These are phyloP conservation scores for Bettongia penicillata DNA, from an alignment of 2,113 vertebrate genomes.

Conservation along the genomic window DNA sequence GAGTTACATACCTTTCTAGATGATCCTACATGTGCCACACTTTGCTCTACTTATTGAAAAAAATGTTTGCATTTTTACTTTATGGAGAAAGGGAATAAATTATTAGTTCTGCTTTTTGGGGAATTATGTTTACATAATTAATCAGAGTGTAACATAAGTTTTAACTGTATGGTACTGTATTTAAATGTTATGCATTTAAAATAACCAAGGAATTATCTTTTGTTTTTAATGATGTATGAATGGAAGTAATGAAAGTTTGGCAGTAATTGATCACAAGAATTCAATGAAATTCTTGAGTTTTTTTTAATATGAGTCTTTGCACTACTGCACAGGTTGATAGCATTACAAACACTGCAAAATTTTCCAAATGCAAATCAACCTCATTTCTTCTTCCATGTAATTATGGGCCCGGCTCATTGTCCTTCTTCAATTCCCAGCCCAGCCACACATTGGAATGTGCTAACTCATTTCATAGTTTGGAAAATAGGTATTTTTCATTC, in stretches of 20 bases:
- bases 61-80: conserved; percentile 83
- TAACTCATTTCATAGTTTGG: not conserved
- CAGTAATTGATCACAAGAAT: too few relatives aligned
- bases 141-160: conserved; percentile 88
- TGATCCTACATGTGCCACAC: conserved; percentile 85
- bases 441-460: not conserved
- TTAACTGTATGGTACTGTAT: conserved; percentile 76
- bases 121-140: conserved; percentile 90
- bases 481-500: not conserved
- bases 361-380: too few relatives aligned
- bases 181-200: conserved; percentile 84
- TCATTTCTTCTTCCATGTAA: too few relatives aligned
- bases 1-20: conserved; percentile 78
- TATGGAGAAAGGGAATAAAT: conserved; percentile 91
- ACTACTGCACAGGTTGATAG: too few relatives aligned
- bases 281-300: too few relatives aligned
- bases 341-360: too few relatives aligned
- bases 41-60: conserved; percentile 82
- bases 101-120: conserved; percentile 80
- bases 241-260: too few relatives aligned
- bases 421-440: too few relatives aligned
- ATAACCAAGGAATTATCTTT: conserved; percentile 80
- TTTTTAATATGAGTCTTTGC: too few relatives aligned
- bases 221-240: conserved; percentile 79
- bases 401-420: too few relatives aligned